These are phyloP conservation scores for Drosophila sucinea DNA, from an alignment of 1,140 invertebrate species.

Conservation along the genomic window DNA sequence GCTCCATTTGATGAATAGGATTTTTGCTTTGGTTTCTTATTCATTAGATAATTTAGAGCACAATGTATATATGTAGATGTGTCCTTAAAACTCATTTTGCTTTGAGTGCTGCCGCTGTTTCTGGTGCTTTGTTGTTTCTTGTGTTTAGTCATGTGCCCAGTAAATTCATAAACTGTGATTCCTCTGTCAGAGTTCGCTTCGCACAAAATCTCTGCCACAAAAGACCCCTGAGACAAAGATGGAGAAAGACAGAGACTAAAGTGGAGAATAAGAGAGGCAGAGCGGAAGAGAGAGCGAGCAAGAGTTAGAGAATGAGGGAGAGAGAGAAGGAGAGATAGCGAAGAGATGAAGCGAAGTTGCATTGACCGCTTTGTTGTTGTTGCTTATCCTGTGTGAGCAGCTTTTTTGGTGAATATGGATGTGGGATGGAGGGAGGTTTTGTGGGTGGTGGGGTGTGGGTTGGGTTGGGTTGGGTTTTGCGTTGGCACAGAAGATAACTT, in stretches of 20 bases:
- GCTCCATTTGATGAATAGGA: too few relatives aligned
- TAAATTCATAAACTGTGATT: constrained; percentile 75
- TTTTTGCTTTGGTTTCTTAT: neutral
- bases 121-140: constrained; percentile 23
- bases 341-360: constrained; percentile 40
- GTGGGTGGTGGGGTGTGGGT: neutral
- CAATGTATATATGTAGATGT: constrained; percentile 16
- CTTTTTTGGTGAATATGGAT: constrained; percentile 23
- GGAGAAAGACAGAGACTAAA: constrained; percentile 4
- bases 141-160: constrained; percentile 63
- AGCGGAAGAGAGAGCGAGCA: constrained; percentile 7
- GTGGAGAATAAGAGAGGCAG: constrained; percentile 1
- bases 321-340: constrained; percentile 1
- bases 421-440: neutral
- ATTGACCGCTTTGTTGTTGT: constrained; percentile 59
- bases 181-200: constrained; percentile 38
- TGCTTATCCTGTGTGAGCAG: constrained; percentile 44
- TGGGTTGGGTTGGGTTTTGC: too few relatives aligned
- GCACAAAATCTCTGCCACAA: constrained; percentile 54
- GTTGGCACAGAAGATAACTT: constrained; percentile 41
- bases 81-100: constrained; percentile 51
- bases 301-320: constrained; percentile 20
- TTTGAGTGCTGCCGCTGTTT: neutral
- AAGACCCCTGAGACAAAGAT: constrained; percentile 34
- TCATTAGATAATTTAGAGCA: constrained; percentile 9